Percentiles rank a stretch among this genome's conserved stretches.
These are phyloP conservation scores for Polypterus senegalus DNA, from an alignment of 2,113 vertebrate species.

Conservation along the genomic window DNA sequence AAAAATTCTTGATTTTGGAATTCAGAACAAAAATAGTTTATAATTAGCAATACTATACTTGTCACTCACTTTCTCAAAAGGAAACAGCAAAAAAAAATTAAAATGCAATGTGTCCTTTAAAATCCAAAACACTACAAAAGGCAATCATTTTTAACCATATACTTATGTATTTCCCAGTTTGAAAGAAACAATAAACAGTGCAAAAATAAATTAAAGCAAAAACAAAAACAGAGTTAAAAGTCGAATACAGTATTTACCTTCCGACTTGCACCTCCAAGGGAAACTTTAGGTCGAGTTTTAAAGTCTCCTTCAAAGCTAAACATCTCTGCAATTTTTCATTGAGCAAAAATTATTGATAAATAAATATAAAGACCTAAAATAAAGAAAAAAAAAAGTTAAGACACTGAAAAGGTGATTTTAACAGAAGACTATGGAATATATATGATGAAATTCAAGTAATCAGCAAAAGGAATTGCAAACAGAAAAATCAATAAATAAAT, in stretches of 20 bases:
- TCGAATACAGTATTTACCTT: slow-evolving; percentile 50
- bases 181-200: too few relatives aligned
- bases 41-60: not conserved
- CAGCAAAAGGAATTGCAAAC: too few relatives aligned
- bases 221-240: too few relatives aligned
- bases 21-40: not conserved
- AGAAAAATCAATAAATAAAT: too few relatives aligned
- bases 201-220: too few relatives aligned
- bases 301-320: slow-evolving; percentile 98
- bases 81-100: too few relatives aligned
- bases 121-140: not conserved
- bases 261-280: slow-evolving; percentile 88
- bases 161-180: too few relatives aligned
- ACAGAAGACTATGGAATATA: too few relatives aligned
- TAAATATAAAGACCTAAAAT: not conserved
- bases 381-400: slow-evolving; percentile 10
- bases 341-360: slow-evolving; percentile 29
- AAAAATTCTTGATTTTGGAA: not conserved
- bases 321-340: slow-evolving; percentile 82
- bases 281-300: slow-evolving; percentile 93
- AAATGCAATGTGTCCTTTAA: too few relatives aligned
- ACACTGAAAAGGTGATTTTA: too few relatives aligned
- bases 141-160: too few relatives aligned
- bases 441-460: too few relatives aligned
- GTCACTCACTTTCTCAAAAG: not conserved